Evolutionary conservation across 30 jellyfish, hydroid and myxozoan species (phyloP), one percentile per base, ranked within the genome.

Genomic region (Hydractinia symbiolongicarpus): DNA sequence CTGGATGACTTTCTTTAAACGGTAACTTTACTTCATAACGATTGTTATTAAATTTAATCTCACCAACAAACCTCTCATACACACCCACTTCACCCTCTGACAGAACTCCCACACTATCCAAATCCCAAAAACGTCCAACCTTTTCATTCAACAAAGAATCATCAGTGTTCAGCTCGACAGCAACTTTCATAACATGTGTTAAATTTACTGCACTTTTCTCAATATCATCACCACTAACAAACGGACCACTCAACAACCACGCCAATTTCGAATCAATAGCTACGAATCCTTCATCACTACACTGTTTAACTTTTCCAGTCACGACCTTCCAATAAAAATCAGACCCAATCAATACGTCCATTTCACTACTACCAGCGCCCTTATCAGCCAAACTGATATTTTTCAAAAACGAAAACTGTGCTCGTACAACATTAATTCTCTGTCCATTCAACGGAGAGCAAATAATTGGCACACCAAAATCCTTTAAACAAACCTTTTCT

Each of bases 1-100:
- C 5, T 4, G 82, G 76, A 61, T 61, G 89, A 49, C 67, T 2
- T 30, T 30, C 68, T 62, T 83, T 83, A 73, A 81, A 83, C 0
- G 86, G 91, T 50, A 83, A 51, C 16, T 75, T 11, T 40, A 83
- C 82, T 52, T 72, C 88, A 54, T 83, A 83, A 50, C 88, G 54
- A 30, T 72, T 82, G 4, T 61, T 83, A 49, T 4, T 53, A 72
- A 72, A 83, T 15, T 44, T 40, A 52, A 82, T 74, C 1, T 73
- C 81, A 0, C 72, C 88, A 0, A 4, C 6, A 61, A 72, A 83
- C 4, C 4, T 62, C 0, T 83, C 88, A 62, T 83, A 83, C 6
- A 83, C 81, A 5, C 50, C 1, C n/a, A 55, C 69, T 14, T 80
- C 88, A 5, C 21, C 14, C 0, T 56, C 82, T 66, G 54, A 55